phyloP scores from a whole-genome alignment of 2,113 vertebrate genomes.

The Rhea americana region DNA sequence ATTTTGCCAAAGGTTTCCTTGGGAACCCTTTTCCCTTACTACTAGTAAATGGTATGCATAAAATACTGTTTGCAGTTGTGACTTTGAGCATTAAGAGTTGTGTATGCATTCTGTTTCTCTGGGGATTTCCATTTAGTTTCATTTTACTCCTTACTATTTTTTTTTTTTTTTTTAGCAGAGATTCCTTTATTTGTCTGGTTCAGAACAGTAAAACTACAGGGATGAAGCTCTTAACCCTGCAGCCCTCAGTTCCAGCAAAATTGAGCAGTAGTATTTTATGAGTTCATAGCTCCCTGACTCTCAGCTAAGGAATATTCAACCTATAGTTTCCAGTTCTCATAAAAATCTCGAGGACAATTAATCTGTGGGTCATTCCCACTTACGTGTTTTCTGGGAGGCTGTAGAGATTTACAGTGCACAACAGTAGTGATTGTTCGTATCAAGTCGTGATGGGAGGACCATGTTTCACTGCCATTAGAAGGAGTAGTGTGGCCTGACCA shows the following conservation, averaged over 20 bases:
- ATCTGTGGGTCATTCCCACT: neutral
- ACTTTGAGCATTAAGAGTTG: too few relatives aligned
- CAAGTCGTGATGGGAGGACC: neutral
- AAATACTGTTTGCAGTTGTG: neutral
- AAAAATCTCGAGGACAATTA: neutral
- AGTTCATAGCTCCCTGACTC: neutral
- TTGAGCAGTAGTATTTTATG: neutral
- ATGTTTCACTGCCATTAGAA: neutral
- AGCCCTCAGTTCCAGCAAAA: neutral
- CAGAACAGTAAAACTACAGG: neutral
- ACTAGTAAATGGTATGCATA: neutral
- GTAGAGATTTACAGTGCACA: neutral
- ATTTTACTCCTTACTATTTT: neutral
- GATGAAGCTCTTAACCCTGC: neutral
- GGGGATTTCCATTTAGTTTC: neutral
- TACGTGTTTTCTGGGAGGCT: neutral
- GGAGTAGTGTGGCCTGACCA: neutral
- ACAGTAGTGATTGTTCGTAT: neutral
- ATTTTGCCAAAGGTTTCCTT: neutral
- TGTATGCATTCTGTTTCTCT: neutral
- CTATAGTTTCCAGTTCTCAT: neutral
- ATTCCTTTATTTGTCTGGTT: neutral
- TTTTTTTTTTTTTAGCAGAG: neutral
- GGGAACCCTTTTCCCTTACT: neutral
- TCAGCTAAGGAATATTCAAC: neutral